Evolutionary conservation across 2,113 vertebrate genomes (phyloP).

Genomic region (Zosterops lateralis): DNA sequence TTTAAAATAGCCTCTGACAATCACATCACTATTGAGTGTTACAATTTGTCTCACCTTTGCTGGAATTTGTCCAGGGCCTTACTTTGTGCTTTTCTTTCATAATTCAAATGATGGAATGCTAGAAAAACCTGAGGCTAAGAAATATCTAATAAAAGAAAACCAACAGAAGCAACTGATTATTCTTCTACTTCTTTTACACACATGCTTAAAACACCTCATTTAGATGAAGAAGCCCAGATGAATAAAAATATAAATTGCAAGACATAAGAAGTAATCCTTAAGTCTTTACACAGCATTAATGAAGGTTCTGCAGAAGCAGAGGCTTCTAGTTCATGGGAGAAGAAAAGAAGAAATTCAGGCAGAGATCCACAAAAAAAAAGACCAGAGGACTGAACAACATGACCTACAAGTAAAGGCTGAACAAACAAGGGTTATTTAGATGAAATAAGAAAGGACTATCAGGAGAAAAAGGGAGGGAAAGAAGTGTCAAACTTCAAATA

Average conservation of each 20-base stretch:
- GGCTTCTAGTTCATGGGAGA: not conserved
- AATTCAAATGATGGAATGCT: not conserved
- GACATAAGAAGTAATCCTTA: not conserved
- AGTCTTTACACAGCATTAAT: not conserved
- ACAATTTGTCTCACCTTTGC: not conserved
- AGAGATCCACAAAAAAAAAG: not conserved
- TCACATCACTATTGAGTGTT: not conserved
- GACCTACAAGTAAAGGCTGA: not conserved
- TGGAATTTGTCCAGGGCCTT: not conserved
- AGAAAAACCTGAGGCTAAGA: not conserved
- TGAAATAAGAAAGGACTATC: not conserved
- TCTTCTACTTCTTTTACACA: not conserved
- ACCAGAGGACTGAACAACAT: not conserved
- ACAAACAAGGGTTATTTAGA: not conserved
- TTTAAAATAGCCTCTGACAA: not conserved
- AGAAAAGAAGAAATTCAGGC: not conserved
- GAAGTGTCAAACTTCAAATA: not conserved
- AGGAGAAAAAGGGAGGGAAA: not conserved
- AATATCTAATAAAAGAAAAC: not conserved
- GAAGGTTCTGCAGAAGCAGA: not conserved
- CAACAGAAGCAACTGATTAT: not conserved
- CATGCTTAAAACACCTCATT: not conserved
- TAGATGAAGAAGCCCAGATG: not conserved
- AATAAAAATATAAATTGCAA: not conserved
- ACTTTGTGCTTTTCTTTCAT: not conserved